A percentile compares a stretch with the other conserved stretches of the same genome.
Evolutionary conservation across 2,113 vertebrate species (phyloP).

Genomic region (Camelus dromedarius): DNA sequence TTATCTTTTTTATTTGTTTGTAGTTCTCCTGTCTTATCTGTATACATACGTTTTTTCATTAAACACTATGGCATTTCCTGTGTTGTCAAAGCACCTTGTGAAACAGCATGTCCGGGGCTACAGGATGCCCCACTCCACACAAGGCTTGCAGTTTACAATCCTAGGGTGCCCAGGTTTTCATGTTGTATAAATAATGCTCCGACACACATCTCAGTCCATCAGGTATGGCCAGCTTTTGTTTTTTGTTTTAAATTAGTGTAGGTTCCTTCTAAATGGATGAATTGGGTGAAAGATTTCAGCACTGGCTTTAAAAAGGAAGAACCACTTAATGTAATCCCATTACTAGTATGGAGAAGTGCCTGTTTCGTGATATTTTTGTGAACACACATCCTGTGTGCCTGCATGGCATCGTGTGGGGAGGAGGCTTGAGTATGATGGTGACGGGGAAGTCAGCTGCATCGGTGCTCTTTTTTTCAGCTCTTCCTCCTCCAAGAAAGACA

Average conservation of each 20-base stretch:
- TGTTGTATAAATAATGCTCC: background rate
- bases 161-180: background rate
- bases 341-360: background rate
- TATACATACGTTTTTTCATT: background rate
- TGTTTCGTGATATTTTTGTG: background rate
- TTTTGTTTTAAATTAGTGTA: background rate
- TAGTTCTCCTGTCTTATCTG: background rate
- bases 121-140: background rate
- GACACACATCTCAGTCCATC: background rate
- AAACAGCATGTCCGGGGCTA: background rate
- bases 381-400: rapidly evolving
- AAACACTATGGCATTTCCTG: background rate
- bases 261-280: background rate
- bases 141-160: no score
- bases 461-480: constrained; percentile 84
- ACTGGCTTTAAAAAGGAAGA: background rate
- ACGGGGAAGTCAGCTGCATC: background rate
- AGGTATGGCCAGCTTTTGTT: background rate
- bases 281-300: background rate
- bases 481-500: constrained; percentile 94
- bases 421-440: background rate
- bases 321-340: rapidly evolving
- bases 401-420: rapidly evolving
- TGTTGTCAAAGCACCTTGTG: background rate
- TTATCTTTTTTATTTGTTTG: background rate